Evolutionary conservation across 2,113 vertebrate genomes (phyloP).

Genomic region (Gymnarchus niloticus): DNA sequence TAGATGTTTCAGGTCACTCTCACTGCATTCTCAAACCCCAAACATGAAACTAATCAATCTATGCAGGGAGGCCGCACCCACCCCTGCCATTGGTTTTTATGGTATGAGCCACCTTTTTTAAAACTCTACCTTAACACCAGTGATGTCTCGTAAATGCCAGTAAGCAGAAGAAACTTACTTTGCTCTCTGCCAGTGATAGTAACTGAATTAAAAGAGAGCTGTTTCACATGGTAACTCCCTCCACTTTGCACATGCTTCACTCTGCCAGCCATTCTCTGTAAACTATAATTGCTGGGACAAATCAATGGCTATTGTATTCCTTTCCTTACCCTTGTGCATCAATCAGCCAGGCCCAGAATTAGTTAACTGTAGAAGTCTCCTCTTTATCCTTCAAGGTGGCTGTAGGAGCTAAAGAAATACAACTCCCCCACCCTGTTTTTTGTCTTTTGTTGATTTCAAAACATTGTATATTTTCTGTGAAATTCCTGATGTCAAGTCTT

Average conservation of each 20-base stretch:
- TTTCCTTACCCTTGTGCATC: constrained; percentile 53
- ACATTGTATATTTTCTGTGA: not conserved
- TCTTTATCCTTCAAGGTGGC: constrained; percentile 40
- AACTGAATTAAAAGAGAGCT: not conserved
- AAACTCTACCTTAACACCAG: not conserved
- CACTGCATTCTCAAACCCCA: not conserved
- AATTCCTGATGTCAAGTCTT: not conserved
- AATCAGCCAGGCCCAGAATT: constrained; percentile 55
- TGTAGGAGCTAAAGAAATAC: not conserved
- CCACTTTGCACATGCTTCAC: not conserved
- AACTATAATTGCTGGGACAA: constrained; percentile 47
- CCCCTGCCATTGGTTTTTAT: not conserved
- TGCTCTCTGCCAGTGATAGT: not conserved
- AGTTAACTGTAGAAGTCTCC: constrained; percentile 50
- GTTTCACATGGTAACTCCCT: not conserved
- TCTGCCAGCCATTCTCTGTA: constrained; percentile 27
- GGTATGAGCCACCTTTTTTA: not conserved
- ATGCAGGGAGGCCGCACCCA: constrained; percentile 3
- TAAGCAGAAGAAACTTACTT: constrained; percentile 13
- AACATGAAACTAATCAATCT: not conserved
- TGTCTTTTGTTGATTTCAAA: not conserved
- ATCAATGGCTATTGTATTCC: constrained; percentile 67
- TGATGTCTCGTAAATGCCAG: not conserved
- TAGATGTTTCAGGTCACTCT: not conserved
- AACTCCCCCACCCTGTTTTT: not conserved